Evolutionary conservation across 2,113 vertebrate genomes (phyloP), one percentile per base, ranked within the genome.

Genomic region (Acrocephalus arundinaceus): DNA sequence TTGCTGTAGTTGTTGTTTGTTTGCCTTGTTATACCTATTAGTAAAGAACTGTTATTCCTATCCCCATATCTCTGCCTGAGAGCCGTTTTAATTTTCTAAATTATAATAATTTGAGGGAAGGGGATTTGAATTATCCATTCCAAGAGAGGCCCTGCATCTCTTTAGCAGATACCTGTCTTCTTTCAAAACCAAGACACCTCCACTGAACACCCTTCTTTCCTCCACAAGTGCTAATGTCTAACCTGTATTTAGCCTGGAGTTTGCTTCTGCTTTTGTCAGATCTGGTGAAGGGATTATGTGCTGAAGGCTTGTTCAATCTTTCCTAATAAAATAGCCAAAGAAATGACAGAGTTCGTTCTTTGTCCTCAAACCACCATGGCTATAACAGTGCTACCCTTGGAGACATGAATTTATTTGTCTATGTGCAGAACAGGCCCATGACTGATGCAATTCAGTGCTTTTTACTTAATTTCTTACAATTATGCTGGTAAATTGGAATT

Each of bases 391-490:
- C 54, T 68, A 9, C 17, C 7, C 33, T 76, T 45, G 30, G 23
- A 84, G 51, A 33, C 14, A 4, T 79, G n/a, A 59, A 85, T 87
- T 85, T 63, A 49, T 91, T 82, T 88, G 46, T 84, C 46, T 0
- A 41, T 25, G 71, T 1, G 4, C 85, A 63, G 46, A 97, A 63
- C 43, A 63, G 55, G 57, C 30, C 30, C 10, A 9, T 48, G 52
- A 68, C 61, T 84, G 88, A 59, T 65, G 52, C 24, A 94, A 23
- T 78, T 91, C 41, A 35, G 20, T 33, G 41, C 31, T 68, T 90
- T 90, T 88, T 57, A 54, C 83, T 52, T 93, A 52, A 94, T 91
- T 94, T 81, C 54, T 87, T 65, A 78, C 37, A 87, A 76, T 94
- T 96, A 66, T 14, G 24, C 37, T 52, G 54, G 37, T 54, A 92